phyloP scores from a whole-genome alignment of 2,113 vertebrate genomes.

The Nothocercus julius region DNA sequence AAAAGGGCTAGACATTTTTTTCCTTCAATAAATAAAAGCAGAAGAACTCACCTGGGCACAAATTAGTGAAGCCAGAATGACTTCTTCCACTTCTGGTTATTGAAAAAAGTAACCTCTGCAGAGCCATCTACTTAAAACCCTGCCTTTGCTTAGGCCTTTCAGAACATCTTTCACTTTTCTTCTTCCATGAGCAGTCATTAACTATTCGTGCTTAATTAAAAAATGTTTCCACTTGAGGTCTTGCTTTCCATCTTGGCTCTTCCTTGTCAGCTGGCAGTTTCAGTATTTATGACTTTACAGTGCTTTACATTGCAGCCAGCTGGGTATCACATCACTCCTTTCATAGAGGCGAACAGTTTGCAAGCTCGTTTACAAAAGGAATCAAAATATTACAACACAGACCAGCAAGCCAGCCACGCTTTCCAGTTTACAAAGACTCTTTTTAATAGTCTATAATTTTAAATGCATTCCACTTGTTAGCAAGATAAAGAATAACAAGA shows the following conservation, averaged over 20 bases:
- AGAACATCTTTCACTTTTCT: background rate
- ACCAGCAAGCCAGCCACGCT: background rate
- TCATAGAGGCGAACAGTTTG: background rate
- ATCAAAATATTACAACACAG: background rate
- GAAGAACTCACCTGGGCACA: background rate
- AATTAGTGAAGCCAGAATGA: background rate
- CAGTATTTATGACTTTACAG: conserved; percentile 44
- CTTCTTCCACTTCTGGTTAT: background rate
- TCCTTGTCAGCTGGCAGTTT: background rate
- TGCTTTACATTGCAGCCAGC: background rate
- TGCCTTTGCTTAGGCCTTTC: background rate
- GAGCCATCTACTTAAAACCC: background rate
- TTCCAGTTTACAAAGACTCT: background rate
- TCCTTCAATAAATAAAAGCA: background rate
- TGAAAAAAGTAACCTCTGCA: background rate
- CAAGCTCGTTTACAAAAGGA: background rate
- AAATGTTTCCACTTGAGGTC: conserved; percentile 52
- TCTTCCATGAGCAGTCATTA: background rate
- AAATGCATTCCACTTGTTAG: background rate
- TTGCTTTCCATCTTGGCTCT: background rate
- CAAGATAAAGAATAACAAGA: background rate
- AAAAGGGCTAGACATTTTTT: background rate
- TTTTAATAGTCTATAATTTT: background rate
- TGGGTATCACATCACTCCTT: conserved; percentile 24
- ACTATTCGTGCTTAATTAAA: conserved; percentile 34